Percentiles rank a stretch among this genome's conserved stretches.
Conservation (phyloP, 2,888 invertebrate species). For the Tipula confusa region DNA sequence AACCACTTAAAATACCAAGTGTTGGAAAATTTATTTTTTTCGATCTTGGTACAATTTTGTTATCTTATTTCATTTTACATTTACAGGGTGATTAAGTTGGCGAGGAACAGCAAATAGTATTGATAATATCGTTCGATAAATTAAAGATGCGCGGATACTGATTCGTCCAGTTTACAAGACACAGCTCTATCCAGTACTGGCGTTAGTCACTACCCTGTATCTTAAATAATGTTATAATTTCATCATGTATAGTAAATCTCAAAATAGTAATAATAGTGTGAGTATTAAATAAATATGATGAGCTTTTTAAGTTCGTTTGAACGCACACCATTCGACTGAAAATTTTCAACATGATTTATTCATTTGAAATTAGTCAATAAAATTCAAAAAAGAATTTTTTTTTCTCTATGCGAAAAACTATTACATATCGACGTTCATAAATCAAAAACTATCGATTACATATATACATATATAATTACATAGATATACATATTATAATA, state of each 20-base stretch:
- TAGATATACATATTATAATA: not conserved
- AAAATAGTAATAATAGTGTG: not conserved
- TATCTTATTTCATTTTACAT: not conserved
- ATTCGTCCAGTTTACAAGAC: too few relatives aligned
- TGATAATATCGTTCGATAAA: too few relatives aligned
- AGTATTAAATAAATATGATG: not conserved
- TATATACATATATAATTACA: not conserved
- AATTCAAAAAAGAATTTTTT: not conserved
- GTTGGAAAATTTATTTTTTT: not conserved
- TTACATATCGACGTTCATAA: too few relatives aligned
- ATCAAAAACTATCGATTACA: not conserved
- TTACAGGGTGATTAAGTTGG: too few relatives aligned
- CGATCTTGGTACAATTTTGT: not conserved
- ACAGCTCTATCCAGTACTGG: too few relatives aligned
- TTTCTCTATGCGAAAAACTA: not conserved
- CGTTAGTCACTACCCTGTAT: too few relatives aligned
- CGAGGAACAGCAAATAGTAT: too few relatives aligned
- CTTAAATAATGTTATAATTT: too few relatives aligned
- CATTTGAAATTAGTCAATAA: not conserved
- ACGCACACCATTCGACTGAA: not conserved
- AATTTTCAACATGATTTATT: not conserved
- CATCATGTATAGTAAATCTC: not conserved
- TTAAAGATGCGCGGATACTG: too few relatives aligned
- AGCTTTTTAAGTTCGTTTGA: not conserved
- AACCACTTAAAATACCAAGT: not conserved